A percentile compares a stretch with the other conserved stretches of the same genome.
phyloP scores from a whole-genome alignment of 2,113 vertebrate genomes.

The Oryzias curvinotus region DNA sequence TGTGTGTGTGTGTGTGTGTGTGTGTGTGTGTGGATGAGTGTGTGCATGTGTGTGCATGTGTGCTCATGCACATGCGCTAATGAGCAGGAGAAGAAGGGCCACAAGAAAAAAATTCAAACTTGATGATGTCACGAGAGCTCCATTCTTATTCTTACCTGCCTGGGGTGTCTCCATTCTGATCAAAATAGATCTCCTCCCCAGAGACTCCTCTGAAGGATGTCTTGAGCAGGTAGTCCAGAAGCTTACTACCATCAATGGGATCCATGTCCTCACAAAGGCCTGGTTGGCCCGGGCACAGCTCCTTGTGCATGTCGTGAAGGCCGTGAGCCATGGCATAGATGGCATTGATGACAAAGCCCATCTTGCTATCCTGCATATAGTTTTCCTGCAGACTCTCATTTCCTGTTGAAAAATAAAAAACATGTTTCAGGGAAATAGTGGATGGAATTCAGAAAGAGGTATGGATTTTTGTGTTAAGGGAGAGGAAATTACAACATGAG shows the following conservation, averaged over 20 bases:
- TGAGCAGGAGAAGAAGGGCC: conserved; percentile 16
- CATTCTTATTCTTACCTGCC: conserved; percentile 82
- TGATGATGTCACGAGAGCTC: conserved; percentile 16
- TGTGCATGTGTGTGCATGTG: conserved; percentile 15
- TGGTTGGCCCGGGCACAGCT: conserved; percentile 83
- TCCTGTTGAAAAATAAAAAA: conserved; percentile 67
- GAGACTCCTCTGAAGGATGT: conserved; percentile 93
- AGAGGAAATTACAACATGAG: conserved; percentile 3
- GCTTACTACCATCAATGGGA: conserved; percentile 94
- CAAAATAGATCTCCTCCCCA: conserved; percentile 96
- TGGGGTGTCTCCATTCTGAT: conserved; percentile 95
- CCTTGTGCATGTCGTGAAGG: conserved; percentile 92
- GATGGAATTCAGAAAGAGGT: conserved; percentile 5
- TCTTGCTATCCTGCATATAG: conserved; percentile 98
- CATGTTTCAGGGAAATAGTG: background rate
- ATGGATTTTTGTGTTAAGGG: background rate
- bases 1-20: background rate
- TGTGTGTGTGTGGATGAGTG: conserved; percentile 6
- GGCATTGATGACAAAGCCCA: conserved; percentile 99
- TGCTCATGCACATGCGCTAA: conserved; percentile 20
- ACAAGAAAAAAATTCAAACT: conserved; percentile 6
- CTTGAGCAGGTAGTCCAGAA: conserved; percentile 93
- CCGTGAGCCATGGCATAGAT: conserved; percentile 98
- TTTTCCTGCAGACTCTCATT: conserved; percentile 95
- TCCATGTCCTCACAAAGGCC: conserved; percentile 96